Evolutionary conservation across 2,888 invertebrate genomes (phyloP), one percentile per base, ranked within the genome.

Genomic region (Boloria euphrosyne): DNA sequence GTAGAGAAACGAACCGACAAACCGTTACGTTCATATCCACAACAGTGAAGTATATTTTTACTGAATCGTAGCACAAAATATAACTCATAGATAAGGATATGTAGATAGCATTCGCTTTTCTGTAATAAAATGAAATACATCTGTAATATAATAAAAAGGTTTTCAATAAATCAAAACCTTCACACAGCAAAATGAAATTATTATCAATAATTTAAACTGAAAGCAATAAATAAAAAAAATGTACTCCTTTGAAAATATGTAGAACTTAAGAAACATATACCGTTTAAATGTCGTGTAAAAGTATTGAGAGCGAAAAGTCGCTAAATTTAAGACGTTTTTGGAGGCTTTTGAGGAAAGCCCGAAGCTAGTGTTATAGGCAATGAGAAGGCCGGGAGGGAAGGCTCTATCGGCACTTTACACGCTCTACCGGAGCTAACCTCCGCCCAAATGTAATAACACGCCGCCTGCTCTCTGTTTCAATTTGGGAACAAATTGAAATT

Each of bases 401-500:
- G 85, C 81, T 89, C 86, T 90, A 92, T 87, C 82, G 89, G 81
- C 90, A 90, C 85, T 91, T 91, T 89, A 89, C 92, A 92, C 91
- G 90, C 89, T 90, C 88, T 89, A 82, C 85, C 87, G 88, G 79
- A 80, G 84, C 87, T 89, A 90, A 91, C 90, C 89, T 90, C 86
- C 89, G 86, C 91, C 89, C 90, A 86, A 86, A 87, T 82, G 90
- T 89, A 92, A 92, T 92, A 92, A 89, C 89, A 84, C 81, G 86
- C 84, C 86, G 87, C 84, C 87, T 84, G 89, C 84, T 88, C 90
- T 89, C 92, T 89, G 89, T 91, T 92, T 93, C 93, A 92, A 93
- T 93, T 93, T 93, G 85, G 86, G 82, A 86, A 87, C 92, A 93
- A 93, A 93, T 93, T 92, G 93, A 91, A 92, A 93, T 92, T 88